Base-by-base conservation (phyloP, 2,888 invertebrate species). In the Clunio marinus region DNA sequence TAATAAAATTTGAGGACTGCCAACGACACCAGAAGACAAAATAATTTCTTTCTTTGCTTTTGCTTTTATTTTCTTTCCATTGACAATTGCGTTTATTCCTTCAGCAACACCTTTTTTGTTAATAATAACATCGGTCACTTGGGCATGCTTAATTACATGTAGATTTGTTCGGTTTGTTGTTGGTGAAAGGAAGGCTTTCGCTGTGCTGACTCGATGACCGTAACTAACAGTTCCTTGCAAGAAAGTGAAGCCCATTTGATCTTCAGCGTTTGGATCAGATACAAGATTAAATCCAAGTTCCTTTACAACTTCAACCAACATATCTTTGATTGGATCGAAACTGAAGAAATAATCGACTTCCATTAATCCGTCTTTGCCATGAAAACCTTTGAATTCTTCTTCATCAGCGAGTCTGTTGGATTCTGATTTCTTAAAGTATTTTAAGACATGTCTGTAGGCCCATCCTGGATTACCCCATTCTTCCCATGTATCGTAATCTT, bases 1-100 rank as follows among this genome's bases (percentile, higher is more conserved):
- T 88, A 93, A 87, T 45, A 94, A 80, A 45, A 93, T 75, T 74
- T 93, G 92, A 0, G 93, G 91, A 1, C 90, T 86, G 73, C 88
- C 87, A 55, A 93, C 82, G 1, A 91, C 81, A 1, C 93, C 93
- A 1, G 88, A 90, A 17, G 88, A 86, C 15, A 94, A 74, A 71
- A 93, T 87, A 0, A 93, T 83, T 76, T 91, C 91, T 72, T 83
- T 83, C 67, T 80, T 81, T 0, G 86, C 86, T 51, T 76, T 75
- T 1, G 82, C 68, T 59, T 15, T 35, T 20, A 69, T 10, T 71
- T 83, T 82, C 74, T 87, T 86, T 0, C 86, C 86, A 41, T 71
- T 77, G 71, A 73, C 80, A 45, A 70, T 72, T 75, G 71, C 82
- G 28, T 76, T 74, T 0, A 84, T 79, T 0, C 80, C 79, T 2